Evolutionary conservation across 2,113 vertebrate genomes (phyloP).

Genomic region (Mormoops blainvillei): DNA sequence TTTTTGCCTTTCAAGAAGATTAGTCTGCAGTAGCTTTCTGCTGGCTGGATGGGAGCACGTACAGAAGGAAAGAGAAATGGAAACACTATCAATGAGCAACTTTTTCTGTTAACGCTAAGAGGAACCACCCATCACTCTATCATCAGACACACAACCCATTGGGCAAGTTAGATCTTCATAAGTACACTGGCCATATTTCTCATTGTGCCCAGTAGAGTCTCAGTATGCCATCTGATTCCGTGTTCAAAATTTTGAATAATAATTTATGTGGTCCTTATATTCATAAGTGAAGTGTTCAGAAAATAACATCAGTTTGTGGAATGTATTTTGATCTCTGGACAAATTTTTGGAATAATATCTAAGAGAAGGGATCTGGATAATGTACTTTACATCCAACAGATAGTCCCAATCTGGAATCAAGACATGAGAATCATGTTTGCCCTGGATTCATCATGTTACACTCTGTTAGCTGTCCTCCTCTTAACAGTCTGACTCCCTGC

Average conservation of each 20-base stretch:
- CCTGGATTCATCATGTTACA: slow-evolving; percentile 2
- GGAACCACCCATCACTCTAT: neutral
- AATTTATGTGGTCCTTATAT: neutral
- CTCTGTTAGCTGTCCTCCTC: neutral
- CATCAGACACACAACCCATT: neutral
- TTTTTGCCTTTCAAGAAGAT: neutral
- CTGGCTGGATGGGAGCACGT: neutral
- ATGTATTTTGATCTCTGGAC: neutral
- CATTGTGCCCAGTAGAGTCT: neutral
- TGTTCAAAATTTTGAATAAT: slow-evolving; percentile 6
- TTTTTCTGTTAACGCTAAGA: neutral
- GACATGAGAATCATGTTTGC: neutral
- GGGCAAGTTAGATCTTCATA: neutral
- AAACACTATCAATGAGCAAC: neutral
- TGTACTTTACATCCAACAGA: neutral
- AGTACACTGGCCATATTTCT: neutral
- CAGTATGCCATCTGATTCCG: neutral
- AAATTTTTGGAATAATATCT: neutral
- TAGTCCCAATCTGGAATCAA: slow-evolving; percentile 17
- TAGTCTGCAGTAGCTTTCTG: neutral
- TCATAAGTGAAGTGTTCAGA: neutral
- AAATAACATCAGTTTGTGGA: neutral
- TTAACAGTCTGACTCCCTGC: neutral
- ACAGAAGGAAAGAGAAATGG: neutral
- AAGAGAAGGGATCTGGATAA: neutral